Evolutionary conservation across 2,888 invertebrate species (phyloP).

Genomic region (Cyclophora albipunctata): DNA sequence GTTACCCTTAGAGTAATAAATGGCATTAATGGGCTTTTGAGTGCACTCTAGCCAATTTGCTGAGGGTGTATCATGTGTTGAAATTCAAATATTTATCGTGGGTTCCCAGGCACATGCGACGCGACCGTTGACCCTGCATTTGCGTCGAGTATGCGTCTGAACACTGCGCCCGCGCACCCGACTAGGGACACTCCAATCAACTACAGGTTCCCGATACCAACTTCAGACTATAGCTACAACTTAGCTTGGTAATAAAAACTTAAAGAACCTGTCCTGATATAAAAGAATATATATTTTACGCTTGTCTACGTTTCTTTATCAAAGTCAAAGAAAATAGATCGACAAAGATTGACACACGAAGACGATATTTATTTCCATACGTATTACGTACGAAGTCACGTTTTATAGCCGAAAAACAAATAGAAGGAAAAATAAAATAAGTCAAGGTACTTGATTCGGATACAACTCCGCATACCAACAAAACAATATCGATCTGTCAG

Average conservation of each 20-base stretch:
- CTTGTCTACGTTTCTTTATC: too few species aligned
- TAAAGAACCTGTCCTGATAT: too few species aligned
- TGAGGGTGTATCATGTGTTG: constrained; percentile 72
- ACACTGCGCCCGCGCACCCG: constrained; percentile 39
- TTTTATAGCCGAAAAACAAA: constrained; percentile 2
- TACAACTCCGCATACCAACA: constrained; percentile 23
- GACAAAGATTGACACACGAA: too few species aligned
- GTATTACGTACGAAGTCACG: too few species aligned
- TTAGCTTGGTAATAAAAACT: too few species aligned
- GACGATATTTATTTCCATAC: too few species aligned
- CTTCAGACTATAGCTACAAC: not conserved
- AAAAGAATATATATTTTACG: too few species aligned
- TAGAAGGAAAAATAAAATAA: constrained; percentile 6
- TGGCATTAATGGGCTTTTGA: too few species aligned
- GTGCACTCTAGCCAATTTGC: constrained; percentile 44
- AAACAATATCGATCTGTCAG: constrained; percentile 32
- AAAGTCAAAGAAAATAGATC: too few species aligned
- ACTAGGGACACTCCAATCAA: constrained; percentile 38
- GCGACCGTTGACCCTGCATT: constrained; percentile 69
- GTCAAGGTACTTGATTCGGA: constrained; percentile 2
- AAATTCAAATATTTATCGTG: constrained; percentile 73
- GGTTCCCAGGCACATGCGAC: constrained; percentile 64
- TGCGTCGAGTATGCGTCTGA: constrained; percentile 52
- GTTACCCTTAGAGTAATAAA: too few species aligned
- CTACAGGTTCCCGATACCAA: constrained; percentile 30